Percentiles rank a stretch among this genome's conserved stretches.
These are phyloP conservation scores for Thripadectes ignobilis DNA, from an alignment of 2,797 vertebrate species.

Conservation along the genomic window DNA sequence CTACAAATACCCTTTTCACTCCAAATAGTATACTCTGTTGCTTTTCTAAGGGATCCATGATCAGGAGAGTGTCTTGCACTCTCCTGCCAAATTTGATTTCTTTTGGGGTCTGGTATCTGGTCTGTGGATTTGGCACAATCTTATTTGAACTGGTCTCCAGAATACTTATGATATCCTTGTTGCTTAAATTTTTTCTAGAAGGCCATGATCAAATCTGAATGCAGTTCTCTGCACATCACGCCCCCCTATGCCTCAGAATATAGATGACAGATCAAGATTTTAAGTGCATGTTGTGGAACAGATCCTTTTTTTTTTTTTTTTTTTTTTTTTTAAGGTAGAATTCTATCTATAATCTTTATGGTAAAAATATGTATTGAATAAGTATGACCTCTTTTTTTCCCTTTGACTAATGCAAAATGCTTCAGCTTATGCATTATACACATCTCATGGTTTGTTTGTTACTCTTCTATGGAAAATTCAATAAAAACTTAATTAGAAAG, in stretches of 20 bases:
- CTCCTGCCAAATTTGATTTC: not conserved
- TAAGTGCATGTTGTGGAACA: not conserved
- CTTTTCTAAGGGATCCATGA: not conserved
- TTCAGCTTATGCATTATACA: not conserved
- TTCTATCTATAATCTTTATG: not conserved
- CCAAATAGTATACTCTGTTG: not conserved
- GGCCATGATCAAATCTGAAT: not conserved
- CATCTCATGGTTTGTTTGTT: not conserved
- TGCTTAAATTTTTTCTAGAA: not conserved
- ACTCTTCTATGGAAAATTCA: conserved; percentile 24
- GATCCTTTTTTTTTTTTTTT: not conserved
- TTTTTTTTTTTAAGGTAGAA: not conserved
- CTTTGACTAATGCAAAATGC: not conserved
- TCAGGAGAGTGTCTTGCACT: not conserved
- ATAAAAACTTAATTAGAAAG: conserved; percentile 55
- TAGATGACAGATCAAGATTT: not conserved
- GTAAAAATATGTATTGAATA: not conserved
- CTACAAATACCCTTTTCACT: not conserved
- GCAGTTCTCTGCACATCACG: accelerated
- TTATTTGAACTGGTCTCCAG: not conserved
- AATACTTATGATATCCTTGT: not conserved
- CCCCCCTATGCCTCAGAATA: not conserved
- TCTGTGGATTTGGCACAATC: not conserved
- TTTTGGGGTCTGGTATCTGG: not conserved
- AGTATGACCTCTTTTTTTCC: not conserved